Base-by-base conservation (phyloP, 2,797 vertebrate genomes). In the Nyctalus aviator region DNA sequence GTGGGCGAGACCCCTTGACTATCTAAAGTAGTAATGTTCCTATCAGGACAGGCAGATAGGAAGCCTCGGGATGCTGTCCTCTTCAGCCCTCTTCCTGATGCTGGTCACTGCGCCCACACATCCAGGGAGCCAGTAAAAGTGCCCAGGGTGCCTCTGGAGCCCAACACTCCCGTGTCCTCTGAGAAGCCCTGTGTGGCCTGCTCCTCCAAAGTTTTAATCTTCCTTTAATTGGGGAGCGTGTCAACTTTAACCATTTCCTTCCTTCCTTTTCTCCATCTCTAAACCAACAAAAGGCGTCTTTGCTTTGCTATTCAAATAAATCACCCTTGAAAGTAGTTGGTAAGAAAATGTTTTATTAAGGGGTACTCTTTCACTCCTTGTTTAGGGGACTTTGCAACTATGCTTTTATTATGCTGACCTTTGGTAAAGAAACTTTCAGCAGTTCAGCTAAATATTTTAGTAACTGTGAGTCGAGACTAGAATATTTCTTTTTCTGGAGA, bases 371-470 rank as follows among this genome's bases (percentile, higher is more conserved):
- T 85, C 25, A 89, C 21, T 87, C 46, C 59, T 90, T 13, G 27
- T 91, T 75, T 68, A 69, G 20, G 23, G 48, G 53, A 53, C 95
- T 64, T 92, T 94, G 75, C 59, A 91, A 71, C 10, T 4, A 12
- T 44, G 32, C 32, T 85, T 93, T 92, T 41, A 96, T 83, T 94
- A 59, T 79, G 23, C 30, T 82, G 69, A 93, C 64, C 46, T 92
- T 94, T 71, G 68, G 72, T 85, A 76, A 92, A 93, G n/a, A 94
- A 85, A 91, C 55, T 75, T 48, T 66, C 48, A 73, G 68, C 37
- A 85, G 79, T 77, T 88, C 68, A 79, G 76, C 35, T 88, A 79
- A 93, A 93, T 94, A 77, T 81, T 96, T 92, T 95, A 93, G 88
- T 44, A 88, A 20, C 2, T 9, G 9, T 53, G 25, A 81, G 13